Evolutionary conservation across 2,888 invertebrate species (phyloP), one percentile per base, ranked within the genome.

Genomic region (Dorcus hopei): DNA sequence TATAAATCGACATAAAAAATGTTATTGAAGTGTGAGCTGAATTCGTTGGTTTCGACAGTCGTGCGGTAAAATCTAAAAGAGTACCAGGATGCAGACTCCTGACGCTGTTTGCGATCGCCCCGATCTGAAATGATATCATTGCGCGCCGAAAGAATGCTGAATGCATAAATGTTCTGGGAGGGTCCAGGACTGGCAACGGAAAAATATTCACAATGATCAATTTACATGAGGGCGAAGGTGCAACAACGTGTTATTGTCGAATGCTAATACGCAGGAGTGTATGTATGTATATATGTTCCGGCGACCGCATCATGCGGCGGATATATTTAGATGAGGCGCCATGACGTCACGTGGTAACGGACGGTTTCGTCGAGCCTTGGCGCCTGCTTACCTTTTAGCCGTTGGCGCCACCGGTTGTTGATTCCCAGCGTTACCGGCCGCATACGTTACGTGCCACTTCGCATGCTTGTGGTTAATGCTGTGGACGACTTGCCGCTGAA

Each of bases 231-330:
- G 54, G 54, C 52, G 43, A 54, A 62, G 62, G 62, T 59, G 62
- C 59, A 62, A 19, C 19, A 19, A 59, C 62, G 41, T 16, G 59
- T 56, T 58, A 53, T 58, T 57, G 62, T 57, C 54, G 59, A 59
- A 62, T 62, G 62, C 59, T 59, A 62, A 59, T 62, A 53, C 49
- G 49, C 59, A 54, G 59, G 59, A 57, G 59, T 59, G 59, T 59
- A 55, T 38, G 49, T 50, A 33, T 33, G 26, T 45, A 45, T 45
- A 45, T 45, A 16, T 49, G 57, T 62, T 62, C 62, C 62, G 62
- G 62, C 26, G 26, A 33, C 59, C 62, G 59, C 51, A 41, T 59
- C 53, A 43, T 48, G 49, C n/a, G 49, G 56, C 53, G 56, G 58
- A 53, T 45, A 53, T 59, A 57, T 61, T 59, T 58, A 56, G 55